Evolutionary conservation across 2,888 invertebrate species (phyloP), one percentile per base, ranked within the genome.

Genomic region (Myopa tessellatipennis): DNA sequence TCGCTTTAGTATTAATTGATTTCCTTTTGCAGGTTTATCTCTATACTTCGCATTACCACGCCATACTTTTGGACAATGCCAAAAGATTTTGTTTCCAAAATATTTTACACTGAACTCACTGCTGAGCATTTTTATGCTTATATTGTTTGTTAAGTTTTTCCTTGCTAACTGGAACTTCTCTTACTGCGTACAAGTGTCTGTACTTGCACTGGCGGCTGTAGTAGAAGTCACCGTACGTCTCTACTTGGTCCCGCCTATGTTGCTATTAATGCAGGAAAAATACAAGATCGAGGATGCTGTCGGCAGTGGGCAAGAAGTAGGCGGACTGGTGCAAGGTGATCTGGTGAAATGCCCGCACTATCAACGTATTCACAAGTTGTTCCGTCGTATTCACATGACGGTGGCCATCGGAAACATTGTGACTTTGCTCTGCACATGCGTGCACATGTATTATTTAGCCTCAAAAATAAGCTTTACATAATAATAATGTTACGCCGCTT

Each of bases 41-140:
- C 91, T 97, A 76, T 97, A 95, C 90, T 96, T 96, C 90, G 92
- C 93, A 8, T 90, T 97, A 81, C 96, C 96, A 0, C 92, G 97
- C 26, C 96, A 96, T 84, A 94, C 93, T 81, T 97, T 97, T 89
- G 96, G 96, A 0, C 93, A 94, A 83, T 95, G 97, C 18, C 97
- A 97, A 88, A 93, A 95, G 80, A 93, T 95, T 61, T 90, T 97
- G 78, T 97, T 97, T 88, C 97, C 97, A 1, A 93, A 94, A 84
- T 96, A 96, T 90, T 96, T 96, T 89, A 92, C 94, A 18, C 91
- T 96, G 84, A 96, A 96, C 87, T 92, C 95, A 16, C 87, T 92
- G 80, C 90, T 96, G 79, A 95, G 95, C 86, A 91, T 95, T 67
- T 90, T 93, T 61, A 95, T 94, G 0, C 90, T 95, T 38, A 90